Base-by-base conservation (phyloP, 2,888 invertebrate genomes). In the Machimus atricapillus region DNA sequence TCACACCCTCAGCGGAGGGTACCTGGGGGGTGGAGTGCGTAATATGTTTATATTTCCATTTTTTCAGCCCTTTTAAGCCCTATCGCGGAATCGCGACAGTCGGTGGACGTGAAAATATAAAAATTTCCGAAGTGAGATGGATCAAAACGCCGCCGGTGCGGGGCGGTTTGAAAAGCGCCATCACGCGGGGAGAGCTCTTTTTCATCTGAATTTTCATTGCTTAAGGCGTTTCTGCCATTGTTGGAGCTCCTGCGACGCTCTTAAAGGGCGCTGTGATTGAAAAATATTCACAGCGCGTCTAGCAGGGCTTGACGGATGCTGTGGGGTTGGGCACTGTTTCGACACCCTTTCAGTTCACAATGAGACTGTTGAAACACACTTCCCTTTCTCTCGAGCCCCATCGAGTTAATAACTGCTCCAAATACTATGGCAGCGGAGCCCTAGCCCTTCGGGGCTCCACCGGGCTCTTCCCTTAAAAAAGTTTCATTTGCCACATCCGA, bases 31-130 rank as follows among this genome's bases (percentile, higher is more conserved):
- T 14, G 14, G 7, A 76, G 16, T 76, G 76, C 82, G 58, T 58
- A 58, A 82, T 46, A 31, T 85, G 43, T 85, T 85, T 74, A 85
- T 85, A 74, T 85, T 85, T 85, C 40, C 85, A 74, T 73, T 85
- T 82, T 74, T 46, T 74, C 43, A 85, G 73, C 19, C 85, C 34
- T 52, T 81, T 81, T 56, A 31, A 56, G 27, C 52, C 56, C 81
- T 34, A 19, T 81, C 52, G 34, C n/a, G 31, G 14, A 16, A 23
- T n/a, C 14, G 12, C 46, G 46, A 52, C 52, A 79, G 27, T 52
- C 81, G 16, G 52, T 52, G 31, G 56, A 46, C 56, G 31, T 81
- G 23, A 27, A 81, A 66, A 46, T 52, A 8, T 81, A 52, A 56
- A 56, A 56, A 27, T n/a, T 78, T 78, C 40, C 3, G 16, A 16